phyloP scores from a whole-genome alignment of 2,888 invertebrate genomes.

The Platynereis dumerilii region DNA sequence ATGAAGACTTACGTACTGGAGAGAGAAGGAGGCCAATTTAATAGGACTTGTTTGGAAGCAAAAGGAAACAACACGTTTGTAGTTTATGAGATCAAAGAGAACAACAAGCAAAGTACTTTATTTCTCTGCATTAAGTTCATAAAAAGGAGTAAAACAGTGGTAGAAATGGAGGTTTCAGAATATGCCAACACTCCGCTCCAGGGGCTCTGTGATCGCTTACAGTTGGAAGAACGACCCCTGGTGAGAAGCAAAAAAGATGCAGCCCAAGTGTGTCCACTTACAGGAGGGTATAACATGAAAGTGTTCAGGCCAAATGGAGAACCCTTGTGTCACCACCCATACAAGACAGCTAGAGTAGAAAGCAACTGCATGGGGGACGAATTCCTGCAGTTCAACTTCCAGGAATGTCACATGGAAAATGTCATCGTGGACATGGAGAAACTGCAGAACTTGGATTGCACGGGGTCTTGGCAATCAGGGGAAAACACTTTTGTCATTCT shows the following conservation, averaged over 20 bases:
- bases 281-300: slow-evolving; percentile 4
- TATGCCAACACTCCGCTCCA: not conserved
- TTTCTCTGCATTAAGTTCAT: slow-evolving; percentile 5
- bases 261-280: not conserved
- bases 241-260: not conserved
- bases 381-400: slow-evolving; percentile 3
- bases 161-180: not conserved
- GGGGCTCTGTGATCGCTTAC: not conserved
- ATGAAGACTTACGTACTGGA: not conserved
- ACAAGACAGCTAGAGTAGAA: not conserved
- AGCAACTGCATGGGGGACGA: not conserved
- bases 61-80: slow-evolving; percentile 3
- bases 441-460: not conserved
- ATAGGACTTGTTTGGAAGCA: not conserved
- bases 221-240: not conserved
- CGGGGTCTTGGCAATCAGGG: not conserved
- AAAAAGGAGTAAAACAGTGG: not conserved
- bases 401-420: not conserved
- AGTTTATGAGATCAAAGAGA: not conserved
- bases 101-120: not conserved
- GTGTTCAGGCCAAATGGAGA: not conserved
- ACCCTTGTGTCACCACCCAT: not conserved
- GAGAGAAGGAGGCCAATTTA: not conserved
- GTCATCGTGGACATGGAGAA: not conserved
- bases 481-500: slow-evolving; percentile 1